phyloP scores from a whole-genome alignment of 2,797 vertebrate genomes.

The Poecilia velifera region DNA sequence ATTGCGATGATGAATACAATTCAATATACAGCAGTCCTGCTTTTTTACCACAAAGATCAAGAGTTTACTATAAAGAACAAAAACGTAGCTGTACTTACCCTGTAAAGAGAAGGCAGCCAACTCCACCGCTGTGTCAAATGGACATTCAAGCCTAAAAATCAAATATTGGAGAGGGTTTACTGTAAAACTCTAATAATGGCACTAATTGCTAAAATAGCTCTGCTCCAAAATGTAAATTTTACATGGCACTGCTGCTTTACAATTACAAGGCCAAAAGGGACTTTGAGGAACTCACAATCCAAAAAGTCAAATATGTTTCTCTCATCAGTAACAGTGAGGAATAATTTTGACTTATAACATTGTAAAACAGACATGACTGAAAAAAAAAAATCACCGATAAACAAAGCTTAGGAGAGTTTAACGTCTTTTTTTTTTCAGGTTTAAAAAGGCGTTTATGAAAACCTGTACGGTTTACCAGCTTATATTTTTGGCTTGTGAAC shows the following conservation, averaged over 20 bases:
- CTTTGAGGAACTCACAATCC: not conserved
- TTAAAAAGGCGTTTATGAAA: not conserved
- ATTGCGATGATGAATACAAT: too few relatives aligned
- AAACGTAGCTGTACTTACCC: conserved; percentile 79
- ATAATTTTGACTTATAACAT: not conserved
- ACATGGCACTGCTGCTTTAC: not conserved
- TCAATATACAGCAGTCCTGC: not conserved
- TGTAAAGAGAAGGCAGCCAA: conserved; percentile 93
- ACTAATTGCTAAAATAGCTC: not conserved
- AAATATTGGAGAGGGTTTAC: conserved; percentile 10
- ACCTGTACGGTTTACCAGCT: not conserved
- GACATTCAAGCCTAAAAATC: conserved; percentile 89
- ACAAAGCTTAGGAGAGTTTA: not conserved
- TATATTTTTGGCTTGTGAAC: conserved; percentile 1
- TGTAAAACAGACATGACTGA: not conserved
- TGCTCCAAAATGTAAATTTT: not conserved
- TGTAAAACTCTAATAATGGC: not conserved
- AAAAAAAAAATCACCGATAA: not conserved
- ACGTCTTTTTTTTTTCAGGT: not conserved
- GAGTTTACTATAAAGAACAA: not conserved
- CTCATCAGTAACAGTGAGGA: not conserved
- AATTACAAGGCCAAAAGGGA: not conserved
- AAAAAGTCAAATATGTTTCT: not conserved
- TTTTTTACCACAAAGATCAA: not conserved
- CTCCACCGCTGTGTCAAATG: conserved; percentile 92